Conservation (phyloP, 2,113 vertebrate species). For the Festucalex cinctus region DNA sequence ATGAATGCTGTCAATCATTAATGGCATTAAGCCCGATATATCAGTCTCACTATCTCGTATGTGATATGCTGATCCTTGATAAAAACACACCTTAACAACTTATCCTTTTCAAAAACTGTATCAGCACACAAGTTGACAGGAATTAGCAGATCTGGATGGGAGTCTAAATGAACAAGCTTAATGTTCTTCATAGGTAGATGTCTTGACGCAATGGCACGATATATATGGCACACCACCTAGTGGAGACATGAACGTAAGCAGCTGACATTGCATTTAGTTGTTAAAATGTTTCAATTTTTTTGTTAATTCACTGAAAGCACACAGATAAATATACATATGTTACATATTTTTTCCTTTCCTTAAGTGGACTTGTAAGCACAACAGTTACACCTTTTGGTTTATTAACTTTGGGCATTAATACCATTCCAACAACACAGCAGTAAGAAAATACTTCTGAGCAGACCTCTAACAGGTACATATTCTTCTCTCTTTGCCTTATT, state of each 20-base stretch:
- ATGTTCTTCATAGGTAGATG: constrained; percentile 83
- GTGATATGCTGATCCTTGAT: background rate
- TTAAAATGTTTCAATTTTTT: too few species aligned
- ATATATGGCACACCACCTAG: constrained; percentile 90
- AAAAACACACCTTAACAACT: constrained; percentile 81
- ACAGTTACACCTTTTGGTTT: too few species aligned
- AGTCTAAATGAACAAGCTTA: constrained; percentile 90
- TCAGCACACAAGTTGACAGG: constrained; percentile 94
- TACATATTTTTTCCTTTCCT: too few species aligned
- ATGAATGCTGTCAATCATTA: background rate
- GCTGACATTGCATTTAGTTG: background rate
- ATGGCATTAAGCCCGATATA: background rate
- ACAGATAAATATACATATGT: too few species aligned
- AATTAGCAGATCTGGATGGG: constrained; percentile 96
- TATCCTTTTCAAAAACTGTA: constrained; percentile 90
- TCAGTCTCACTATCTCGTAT: background rate
- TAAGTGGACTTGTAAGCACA: too few species aligned
- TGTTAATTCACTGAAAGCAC: too few species aligned
- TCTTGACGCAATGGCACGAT: constrained; percentile 90
- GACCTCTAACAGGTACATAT: too few species aligned
- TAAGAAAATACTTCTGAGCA: too few species aligned
- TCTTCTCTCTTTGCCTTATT: too few species aligned
- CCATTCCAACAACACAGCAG: too few species aligned
- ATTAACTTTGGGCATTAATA: too few species aligned
- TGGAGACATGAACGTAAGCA: background rate